Conservation (phyloP, 2,113 vertebrate species). For the Melanotaenia duboulayi region DNA sequence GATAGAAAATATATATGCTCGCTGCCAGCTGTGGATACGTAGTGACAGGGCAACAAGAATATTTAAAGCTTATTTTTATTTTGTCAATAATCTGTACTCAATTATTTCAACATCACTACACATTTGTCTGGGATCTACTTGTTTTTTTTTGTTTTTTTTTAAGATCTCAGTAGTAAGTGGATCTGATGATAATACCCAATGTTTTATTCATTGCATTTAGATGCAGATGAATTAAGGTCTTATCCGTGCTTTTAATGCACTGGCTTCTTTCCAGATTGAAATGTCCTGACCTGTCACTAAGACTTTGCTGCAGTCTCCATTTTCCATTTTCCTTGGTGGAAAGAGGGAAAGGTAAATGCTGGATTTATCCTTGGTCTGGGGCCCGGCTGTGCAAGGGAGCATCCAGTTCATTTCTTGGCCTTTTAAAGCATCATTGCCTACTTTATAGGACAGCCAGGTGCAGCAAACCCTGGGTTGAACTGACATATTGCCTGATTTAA, state of each 20-base stretch:
- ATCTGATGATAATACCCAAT: constrained; percentile 48
- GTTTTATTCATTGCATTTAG: constrained; percentile 72
- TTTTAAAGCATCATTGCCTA: constrained; percentile 74
- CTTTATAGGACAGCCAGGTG: constrained; percentile 72
- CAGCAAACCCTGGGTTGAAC: constrained; percentile 63
- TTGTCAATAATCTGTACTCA: neutral
- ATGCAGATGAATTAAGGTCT: constrained; percentile 60
- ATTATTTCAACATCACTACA: neutral
- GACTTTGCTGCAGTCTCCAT: constrained; percentile 32
- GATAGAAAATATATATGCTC: neutral
- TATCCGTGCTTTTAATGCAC: constrained; percentile 63
- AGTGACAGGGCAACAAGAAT: neutral
- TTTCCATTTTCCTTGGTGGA: constrained; percentile 15
- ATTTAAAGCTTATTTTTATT: neutral
- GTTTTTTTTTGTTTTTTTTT: neutral
- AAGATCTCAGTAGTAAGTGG: constrained; percentile 38
- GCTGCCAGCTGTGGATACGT: too few species aligned
- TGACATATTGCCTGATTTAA: constrained; percentile 78
- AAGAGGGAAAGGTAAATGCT: constrained; percentile 61
- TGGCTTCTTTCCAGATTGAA: constrained; percentile 57
- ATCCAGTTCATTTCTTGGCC: constrained; percentile 70
- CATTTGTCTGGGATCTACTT: neutral
- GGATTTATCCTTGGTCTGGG: constrained; percentile 65
- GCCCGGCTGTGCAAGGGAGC: constrained; percentile 53
- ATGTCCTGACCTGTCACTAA: constrained; percentile 58